Base-by-base conservation (phyloP, 1,140 invertebrate genomes). In the Neotoxoptera formosana region DNA sequence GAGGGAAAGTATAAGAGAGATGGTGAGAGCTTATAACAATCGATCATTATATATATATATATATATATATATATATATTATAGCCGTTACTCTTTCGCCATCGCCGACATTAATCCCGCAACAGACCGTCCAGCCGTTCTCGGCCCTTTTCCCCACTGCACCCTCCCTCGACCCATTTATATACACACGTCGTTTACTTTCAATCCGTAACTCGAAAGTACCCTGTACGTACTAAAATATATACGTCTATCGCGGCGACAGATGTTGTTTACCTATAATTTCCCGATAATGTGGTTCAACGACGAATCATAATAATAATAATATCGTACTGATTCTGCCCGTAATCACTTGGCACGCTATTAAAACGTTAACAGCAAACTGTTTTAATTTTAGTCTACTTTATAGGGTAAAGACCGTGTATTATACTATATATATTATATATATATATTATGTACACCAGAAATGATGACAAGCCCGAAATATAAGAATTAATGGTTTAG, bases 1-100 rank as follows among this genome's bases (percentile, higher is more conserved):
- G 60, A n/a, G 30, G 14, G 30, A 67, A n/a, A n/a, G 30, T n/a
- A 67, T n/a, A 67, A 67, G 30, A 14, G 11, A 67, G 60, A 67
- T n/a, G 60, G 30, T n/a, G 34, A 53, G 41, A 48, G 90, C 90
- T n/a, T 76, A 67, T 67, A 76, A 81, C 47, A 84, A 92, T 92
- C 91, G 91, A 92, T 92, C 76, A 84, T 91, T 23, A 41, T 23
- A 41, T 83, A 23, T 36, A 81, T 81, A 36, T 36, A 81, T 23
- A 81, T n/a, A 34, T 81, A 56, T 56, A 56, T 56, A 81, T 36
- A n/a, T 67, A 81, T 81, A 83, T 41, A 67, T 67, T n/a, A 17
- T 21, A 34, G 47, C 6, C 30, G 30, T 34, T 88, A 51, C 86
- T n/a, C 47, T 34, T 51, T 88, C 20, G 48, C 45, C 86, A 51